Conservation (phyloP, 1,140 invertebrate species). For the Camponotus floridanus region DNA sequence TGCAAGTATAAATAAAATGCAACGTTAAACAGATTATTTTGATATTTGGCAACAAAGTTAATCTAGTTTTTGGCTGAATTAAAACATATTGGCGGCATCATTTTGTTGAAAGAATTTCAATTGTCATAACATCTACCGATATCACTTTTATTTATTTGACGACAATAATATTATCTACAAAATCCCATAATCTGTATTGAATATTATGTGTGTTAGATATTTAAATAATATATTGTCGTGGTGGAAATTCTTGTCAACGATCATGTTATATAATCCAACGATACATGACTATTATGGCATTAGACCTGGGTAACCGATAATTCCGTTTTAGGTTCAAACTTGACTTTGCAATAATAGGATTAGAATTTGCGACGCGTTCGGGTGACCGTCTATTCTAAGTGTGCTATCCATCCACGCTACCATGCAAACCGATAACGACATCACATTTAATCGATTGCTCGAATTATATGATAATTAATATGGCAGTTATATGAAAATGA, state of each 20-base stretch:
- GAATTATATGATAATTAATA: conserved; percentile 15
- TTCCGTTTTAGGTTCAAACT: conserved; percentile 58
- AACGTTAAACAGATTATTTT: conserved; percentile 2
- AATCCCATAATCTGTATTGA: neutral
- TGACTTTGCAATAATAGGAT: conserved; percentile 56
- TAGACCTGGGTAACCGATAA: conserved; percentile 50
- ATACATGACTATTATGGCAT: conserved; percentile 45
- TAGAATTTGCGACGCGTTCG: conserved; percentile 55
- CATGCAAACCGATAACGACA: neutral
- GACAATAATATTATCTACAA: conserved; percentile 5
- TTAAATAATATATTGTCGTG: conserved; percentile 21
- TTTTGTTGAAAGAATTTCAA: neutral
- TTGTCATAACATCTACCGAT: neutral
- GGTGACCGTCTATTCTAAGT: conserved; percentile 69
- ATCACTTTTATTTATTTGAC: neutral
- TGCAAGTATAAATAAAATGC: neutral
- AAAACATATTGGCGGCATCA: neutral
- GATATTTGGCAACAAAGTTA: neutral
- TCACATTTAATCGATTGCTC: neutral
- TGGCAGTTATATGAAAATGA: neutral
- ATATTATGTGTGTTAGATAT: neutral
- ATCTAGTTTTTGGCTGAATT: neutral
- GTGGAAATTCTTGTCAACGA: conserved; percentile 28
- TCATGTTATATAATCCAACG: conserved; percentile 36
- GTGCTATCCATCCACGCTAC: conserved; percentile 48